Evolutionary conservation across 2,113 vertebrate species (phyloP), one percentile per base, ranked within the genome.

Genomic region (Sinocyclocheilus anophthalmus): DNA sequence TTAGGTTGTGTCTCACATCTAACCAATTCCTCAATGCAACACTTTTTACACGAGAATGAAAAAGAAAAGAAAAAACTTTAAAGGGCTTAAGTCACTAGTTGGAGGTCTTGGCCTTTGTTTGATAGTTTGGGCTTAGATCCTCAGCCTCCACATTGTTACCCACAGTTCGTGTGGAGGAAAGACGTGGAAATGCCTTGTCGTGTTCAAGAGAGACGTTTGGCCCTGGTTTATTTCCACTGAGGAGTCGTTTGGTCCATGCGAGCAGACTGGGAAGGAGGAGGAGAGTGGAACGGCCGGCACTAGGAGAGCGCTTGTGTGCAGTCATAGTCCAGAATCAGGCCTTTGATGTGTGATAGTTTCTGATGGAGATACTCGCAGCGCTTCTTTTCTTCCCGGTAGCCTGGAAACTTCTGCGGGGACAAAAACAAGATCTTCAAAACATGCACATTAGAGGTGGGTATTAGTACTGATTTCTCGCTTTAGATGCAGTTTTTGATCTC

Each of bases 291-390:
- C 22, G 42, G 73, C 87, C 76, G 12, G 84, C n/a, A 89, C 91
- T 93, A 94, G n/a, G 91, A 92, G 12, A 91, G 89, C 18, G 85
- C 88, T 73, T 94, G 94, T 12, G 93, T 92, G 80, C 88, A 94
- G 92, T 97, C 96, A 76, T 95, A 97, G 85, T 96, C 94, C 79
- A 96, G 88, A 87, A 97, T 96, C 88, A 94, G 93, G 82, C 87
- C 90, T 94, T 97, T 97, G 93, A 96, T 97, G 93, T 96, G 96
- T 1, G 96, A 95, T 84, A 97, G 89, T 93, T 98, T 97, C 90
- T 95, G 93, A 84, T 96, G 95, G 84, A 97, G 94, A 89, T 96
- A 96, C 85, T 97, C 94, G 82, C 96, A 97, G 53, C 90, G 93
- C 30, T 90, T 92, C 91, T 96, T 97, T 86, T 98, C 96, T 93